Percentiles rank a stretch among this genome's conserved stretches.
phyloP scores from a whole-genome alignment of 2,797 vertebrate species.

The Poeciliopsis presidionis region DNA sequence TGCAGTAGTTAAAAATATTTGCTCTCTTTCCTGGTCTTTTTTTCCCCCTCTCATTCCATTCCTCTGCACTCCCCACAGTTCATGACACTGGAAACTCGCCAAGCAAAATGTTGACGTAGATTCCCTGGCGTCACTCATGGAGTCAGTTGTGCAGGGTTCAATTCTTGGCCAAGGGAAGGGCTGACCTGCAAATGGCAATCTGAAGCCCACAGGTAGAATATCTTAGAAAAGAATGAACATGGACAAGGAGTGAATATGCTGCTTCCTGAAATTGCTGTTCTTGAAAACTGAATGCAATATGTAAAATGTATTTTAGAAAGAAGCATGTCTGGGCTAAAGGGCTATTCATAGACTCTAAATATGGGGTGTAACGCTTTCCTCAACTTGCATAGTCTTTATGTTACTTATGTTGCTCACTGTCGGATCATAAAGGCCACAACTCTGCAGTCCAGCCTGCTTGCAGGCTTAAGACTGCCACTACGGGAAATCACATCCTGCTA shows the following conservation, averaged over 20 bases:
- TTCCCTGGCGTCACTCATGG: slow-evolving; percentile 57
- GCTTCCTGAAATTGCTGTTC: not conserved
- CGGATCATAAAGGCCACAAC: slow-evolving; percentile 20
- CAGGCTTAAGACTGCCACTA: slow-evolving; percentile 24
- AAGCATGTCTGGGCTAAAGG: slow-evolving; percentile 17
- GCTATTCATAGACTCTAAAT: slow-evolving; percentile 21
- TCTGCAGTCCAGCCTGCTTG: slow-evolving; percentile 14
- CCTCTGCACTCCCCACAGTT: slow-evolving; percentile 63
- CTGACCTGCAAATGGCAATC: slow-evolving; percentile 37
- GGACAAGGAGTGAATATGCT: not conserved
- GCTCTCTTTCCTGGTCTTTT: slow-evolving; percentile 57
- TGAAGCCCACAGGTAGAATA: slow-evolving; percentile 35
- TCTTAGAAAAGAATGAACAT: slow-evolving; percentile 8
- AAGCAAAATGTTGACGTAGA: slow-evolving; percentile 76
- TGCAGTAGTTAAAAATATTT: slow-evolving; percentile 73
- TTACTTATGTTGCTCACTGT: slow-evolving; percentile 39
- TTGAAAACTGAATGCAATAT: not conserved
- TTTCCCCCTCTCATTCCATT: slow-evolving; percentile 53
- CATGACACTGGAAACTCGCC: slow-evolving; percentile 71
- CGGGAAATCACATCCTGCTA: slow-evolving; percentile 72
- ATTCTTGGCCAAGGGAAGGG: slow-evolving; percentile 5
- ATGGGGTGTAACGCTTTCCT: slow-evolving; percentile 22
- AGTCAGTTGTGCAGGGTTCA: slow-evolving; percentile 52
- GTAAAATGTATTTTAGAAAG: not conserved
- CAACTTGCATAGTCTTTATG: slow-evolving; percentile 22